Evolutionary conservation across 2,888 invertebrate genomes (phyloP).

Genomic region (Diogma glabrata): DNA sequence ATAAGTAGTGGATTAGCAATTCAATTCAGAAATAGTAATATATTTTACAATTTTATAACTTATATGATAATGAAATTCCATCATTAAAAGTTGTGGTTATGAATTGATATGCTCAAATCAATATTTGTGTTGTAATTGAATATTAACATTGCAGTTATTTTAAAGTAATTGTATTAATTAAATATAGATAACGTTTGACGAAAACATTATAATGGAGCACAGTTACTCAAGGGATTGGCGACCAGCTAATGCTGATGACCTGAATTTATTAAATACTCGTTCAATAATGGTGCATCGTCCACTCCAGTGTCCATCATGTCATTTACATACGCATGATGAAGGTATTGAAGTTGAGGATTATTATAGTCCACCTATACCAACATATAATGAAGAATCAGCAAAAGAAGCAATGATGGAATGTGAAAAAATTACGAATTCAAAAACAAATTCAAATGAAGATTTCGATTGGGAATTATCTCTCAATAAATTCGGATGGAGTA

Average conservation of each 20-base stretch:
- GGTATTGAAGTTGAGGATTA: constrained; percentile 39
- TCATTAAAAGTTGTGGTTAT: too few relatives aligned
- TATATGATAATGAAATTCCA: too few relatives aligned
- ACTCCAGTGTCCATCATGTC: constrained; percentile 34
- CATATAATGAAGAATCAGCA: constrained; percentile 48
- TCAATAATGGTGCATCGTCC: constrained; percentile 32
- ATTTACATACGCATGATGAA: constrained; percentile 32
- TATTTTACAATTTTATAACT: too few relatives aligned
- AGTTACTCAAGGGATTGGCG: constrained; percentile 57
- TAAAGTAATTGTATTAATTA: not conserved
- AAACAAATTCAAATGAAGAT: constrained; percentile 41
- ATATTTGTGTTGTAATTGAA: too few relatives aligned
- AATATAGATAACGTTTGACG: constrained; percentile 32
- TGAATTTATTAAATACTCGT: constrained; percentile 29
- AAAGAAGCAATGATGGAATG: constrained; percentile 59
- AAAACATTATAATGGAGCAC: constrained; percentile 50
- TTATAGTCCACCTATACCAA: constrained; percentile 35
- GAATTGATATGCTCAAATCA: too few relatives aligned
- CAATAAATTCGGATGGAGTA: constrained; percentile 49
- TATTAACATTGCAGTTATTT: not conserved
- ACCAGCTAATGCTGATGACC: constrained; percentile 25
- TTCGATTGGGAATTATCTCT: constrained; percentile 60
- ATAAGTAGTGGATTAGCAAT: too few relatives aligned
- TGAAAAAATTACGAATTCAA: constrained; percentile 49
- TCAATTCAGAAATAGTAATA: too few relatives aligned